Evolutionary conservation across 2,888 invertebrate species (phyloP), one percentile per base, ranked within the genome.

Genomic region (Quadriops clusia): DNA sequence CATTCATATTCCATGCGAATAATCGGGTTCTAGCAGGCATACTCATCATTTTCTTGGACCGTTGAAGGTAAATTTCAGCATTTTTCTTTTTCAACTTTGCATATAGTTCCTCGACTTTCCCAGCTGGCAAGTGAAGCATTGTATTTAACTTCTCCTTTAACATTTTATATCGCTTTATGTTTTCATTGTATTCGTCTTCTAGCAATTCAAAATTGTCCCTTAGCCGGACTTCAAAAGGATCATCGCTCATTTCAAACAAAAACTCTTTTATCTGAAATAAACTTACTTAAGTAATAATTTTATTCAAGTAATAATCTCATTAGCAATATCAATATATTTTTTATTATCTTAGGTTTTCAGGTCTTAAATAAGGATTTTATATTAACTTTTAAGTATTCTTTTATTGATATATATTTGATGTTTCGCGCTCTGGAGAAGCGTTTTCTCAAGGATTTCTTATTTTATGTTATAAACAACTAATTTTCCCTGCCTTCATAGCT

Each of bases 181-280:
- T 86, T 56, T 98, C 97, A 46, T 84, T 79, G 50, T 89, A 90
- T 57, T 98, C 97, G 50, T 98, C 97, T 50, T 90, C 89, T 25
- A 94, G 58, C 1, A 97, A 65, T 53, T 94, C 94, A 56, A 90
- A 95, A 58, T 95, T 97, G 47, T 95, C 93, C 1, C 94, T 74
- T 5, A 98, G 65, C 51, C 87, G 89, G 3, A 95, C 91, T 64
- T 98, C 98, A 54, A 98, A 97, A 0, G 95, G 95, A 70, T 98
- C 97, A 54, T 98, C 98, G 42, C 84, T 84, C 63, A 98, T 77
- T 64, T 95, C 93, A 45, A 98, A 74, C 2, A 83, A 58, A 50
- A 91, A 80, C 50, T 85, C 83, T 62, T 90, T 81, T 12, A 87
- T 74, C 81, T 84, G 49, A 26, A 60, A 59, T n/a, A 25, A 25